Evolutionary conservation across 2,113 vertebrate species (phyloP).

Genomic region (Mobula hypostoma): DNA sequence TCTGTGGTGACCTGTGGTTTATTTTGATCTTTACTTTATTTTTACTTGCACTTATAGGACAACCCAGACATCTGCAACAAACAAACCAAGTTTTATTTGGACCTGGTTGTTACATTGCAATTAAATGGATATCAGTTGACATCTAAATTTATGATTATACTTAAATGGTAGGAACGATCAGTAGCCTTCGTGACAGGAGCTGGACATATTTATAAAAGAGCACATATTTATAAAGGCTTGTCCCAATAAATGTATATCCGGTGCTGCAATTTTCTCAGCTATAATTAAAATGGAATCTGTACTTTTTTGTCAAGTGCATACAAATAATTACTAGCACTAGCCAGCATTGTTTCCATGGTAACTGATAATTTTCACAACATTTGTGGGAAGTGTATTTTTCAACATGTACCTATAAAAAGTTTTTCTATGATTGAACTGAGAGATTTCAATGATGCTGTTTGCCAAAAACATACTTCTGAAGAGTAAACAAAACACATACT

Average conservation of each 20-base stretch:
- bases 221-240: slow-evolving; percentile 11
- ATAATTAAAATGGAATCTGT: slow-evolving; percentile 35
- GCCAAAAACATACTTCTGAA: not conserved
- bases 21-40: slow-evolving; percentile 18
- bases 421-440: slow-evolving; percentile 13
- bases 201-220: slow-evolving; percentile 1
- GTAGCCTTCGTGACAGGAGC: not conserved
- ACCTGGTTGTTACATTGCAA: slow-evolving; percentile 23
- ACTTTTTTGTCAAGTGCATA: not conserved
- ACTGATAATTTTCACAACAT: slow-evolving; percentile 31
- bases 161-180: slow-evolving; percentile 9
- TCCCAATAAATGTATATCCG: slow-evolving; percentile 13
- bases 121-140: slow-evolving; percentile 18
- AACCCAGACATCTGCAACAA: not conserved
- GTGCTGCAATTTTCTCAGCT: slow-evolving; percentile 17
- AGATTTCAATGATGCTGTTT: slow-evolving; percentile 6
- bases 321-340: slow-evolving; percentile 25
- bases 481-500: not conserved
- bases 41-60: not conserved
- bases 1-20: slow-evolving; percentile 23
- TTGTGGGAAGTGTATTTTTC: slow-evolving; percentile 29
- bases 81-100: slow-evolving; percentile 27
- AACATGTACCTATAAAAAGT: slow-evolving; percentile 12
- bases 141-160: slow-evolving; percentile 33
- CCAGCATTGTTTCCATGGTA: slow-evolving; percentile 14